Evolutionary conservation across 2,888 invertebrate species (phyloP).

Genomic region (Melipona bicolor): DNA sequence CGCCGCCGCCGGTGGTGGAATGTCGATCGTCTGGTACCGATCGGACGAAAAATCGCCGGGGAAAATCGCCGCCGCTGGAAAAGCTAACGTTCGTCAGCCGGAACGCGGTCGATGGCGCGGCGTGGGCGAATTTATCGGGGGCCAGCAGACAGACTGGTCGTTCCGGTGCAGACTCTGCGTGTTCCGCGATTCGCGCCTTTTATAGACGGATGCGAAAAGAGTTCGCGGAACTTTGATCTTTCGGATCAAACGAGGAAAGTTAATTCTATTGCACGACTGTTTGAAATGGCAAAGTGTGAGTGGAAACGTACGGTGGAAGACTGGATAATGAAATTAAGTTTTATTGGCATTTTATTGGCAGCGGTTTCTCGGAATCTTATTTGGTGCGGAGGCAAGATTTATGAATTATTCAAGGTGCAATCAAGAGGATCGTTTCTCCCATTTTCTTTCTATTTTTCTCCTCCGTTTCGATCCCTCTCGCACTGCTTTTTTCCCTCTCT

Average conservation of each 20-base stretch:
- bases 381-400: background rate
- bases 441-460: background rate
- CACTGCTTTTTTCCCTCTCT: no score
- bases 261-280: background rate
- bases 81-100: constrained; percentile 15
- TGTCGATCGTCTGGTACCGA: constrained; percentile 57
- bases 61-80: constrained; percentile 5
- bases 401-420: background rate
- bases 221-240: background rate
- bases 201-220: background rate
- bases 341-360: background rate
- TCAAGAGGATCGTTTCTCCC: background rate
- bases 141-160: constrained; percentile 16
- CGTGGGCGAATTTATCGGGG: constrained; percentile 43
- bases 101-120: constrained; percentile 20
- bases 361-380: background rate
- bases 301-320: background rate
- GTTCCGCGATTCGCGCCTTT: constrained; percentile 18
- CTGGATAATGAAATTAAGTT: background rate
- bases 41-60: constrained; percentile 30
- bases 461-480: background rate
- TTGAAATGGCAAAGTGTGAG: background rate
- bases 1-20: constrained; percentile 69
- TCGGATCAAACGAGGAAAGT: background rate
- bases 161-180: background rate